Percentiles rank a stretch among this genome's conserved stretches.
These are phyloP conservation scores for Amiota communis DNA, from an alignment of 2,888 invertebrate species.

Conservation along the genomic window DNA sequence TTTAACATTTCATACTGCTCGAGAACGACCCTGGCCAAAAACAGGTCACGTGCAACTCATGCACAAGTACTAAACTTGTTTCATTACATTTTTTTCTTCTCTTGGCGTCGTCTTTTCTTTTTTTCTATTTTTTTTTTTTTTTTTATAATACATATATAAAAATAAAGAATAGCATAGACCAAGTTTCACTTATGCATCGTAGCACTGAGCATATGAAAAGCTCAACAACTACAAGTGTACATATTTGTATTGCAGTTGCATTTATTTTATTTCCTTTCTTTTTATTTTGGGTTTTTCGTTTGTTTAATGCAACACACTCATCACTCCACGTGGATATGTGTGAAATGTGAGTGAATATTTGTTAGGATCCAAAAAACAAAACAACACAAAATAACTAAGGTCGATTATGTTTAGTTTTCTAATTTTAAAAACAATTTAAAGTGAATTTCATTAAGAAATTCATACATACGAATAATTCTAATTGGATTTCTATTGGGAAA, in stretches of 20 bases:
- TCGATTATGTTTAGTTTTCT: background rate
- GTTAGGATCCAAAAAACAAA: background rate
- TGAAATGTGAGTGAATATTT: background rate
- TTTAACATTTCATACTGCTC: background rate
- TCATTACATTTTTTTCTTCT: conserved; percentile 47
- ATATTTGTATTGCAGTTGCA: conserved; percentile 14
- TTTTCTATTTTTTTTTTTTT: conserved; percentile 39
- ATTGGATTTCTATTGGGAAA: conserved; percentile 11
- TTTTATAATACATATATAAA: conserved; percentile 39
- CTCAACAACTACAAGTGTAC: conserved; percentile 28
- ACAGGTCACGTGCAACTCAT: conserved; percentile 65
- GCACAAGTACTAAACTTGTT: conserved; percentile 46
- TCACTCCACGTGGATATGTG: background rate
- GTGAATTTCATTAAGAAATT: too few relatives aligned
- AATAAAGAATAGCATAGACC: conserved; percentile 39
- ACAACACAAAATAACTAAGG: background rate
- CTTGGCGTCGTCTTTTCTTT: conserved; percentile 10
- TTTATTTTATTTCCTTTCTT: conserved; percentile 6
- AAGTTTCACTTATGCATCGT: conserved; percentile 27
- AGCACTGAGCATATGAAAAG: conserved; percentile 33
- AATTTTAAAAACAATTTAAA: too few relatives aligned
- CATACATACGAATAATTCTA: background rate
- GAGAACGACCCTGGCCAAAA: conserved; percentile 61
- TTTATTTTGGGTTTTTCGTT: background rate
- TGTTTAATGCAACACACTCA: background rate